Percentiles rank a stretch among this genome's conserved stretches.
These are phyloP conservation scores for Eubasilissa regina DNA, from an alignment of 1,140 invertebrate genomes.

Conservation along the genomic window DNA sequence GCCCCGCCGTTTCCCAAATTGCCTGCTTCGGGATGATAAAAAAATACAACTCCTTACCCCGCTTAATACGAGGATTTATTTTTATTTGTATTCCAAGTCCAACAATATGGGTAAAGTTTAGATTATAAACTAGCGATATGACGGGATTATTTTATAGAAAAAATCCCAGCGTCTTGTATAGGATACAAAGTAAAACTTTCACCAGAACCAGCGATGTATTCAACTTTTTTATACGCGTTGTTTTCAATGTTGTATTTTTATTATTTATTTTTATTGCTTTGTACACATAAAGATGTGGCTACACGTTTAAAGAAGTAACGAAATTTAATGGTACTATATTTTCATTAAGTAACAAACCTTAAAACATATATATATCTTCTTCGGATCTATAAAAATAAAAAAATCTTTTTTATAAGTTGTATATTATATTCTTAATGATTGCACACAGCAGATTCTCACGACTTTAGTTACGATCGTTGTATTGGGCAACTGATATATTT, in stretches of 20 bases:
- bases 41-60: constrained; percentile 21
- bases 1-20: constrained; percentile 13
- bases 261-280: constrained; percentile 32
- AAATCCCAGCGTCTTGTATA: background rate
- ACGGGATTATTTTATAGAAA: constrained; percentile 51
- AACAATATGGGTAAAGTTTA: constrained; percentile 54
- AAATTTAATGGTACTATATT: constrained; percentile 13
- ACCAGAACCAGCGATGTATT: constrained; percentile 12
- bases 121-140: constrained; percentile 54
- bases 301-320: constrained; percentile 17
- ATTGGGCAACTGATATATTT: constrained; percentile 32
- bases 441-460: constrained; percentile 37
- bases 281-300: constrained; percentile 11
- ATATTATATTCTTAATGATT: constrained; percentile 20
- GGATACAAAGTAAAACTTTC: constrained; percentile 14
- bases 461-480: constrained; percentile 18
- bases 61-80: constrained; percentile 54
- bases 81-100: constrained; percentile 52
- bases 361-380: constrained; percentile 13
- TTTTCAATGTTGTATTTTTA: constrained; percentile 26
- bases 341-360: constrained; percentile 16
- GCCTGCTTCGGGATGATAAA: constrained; percentile 36
- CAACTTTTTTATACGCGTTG: constrained; percentile 22
- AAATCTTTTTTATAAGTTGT: constrained; percentile 20
- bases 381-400: constrained; percentile 2